Base-by-base conservation (phyloP, 2,797 vertebrate genomes). In the Bradypus variegatus region DNA sequence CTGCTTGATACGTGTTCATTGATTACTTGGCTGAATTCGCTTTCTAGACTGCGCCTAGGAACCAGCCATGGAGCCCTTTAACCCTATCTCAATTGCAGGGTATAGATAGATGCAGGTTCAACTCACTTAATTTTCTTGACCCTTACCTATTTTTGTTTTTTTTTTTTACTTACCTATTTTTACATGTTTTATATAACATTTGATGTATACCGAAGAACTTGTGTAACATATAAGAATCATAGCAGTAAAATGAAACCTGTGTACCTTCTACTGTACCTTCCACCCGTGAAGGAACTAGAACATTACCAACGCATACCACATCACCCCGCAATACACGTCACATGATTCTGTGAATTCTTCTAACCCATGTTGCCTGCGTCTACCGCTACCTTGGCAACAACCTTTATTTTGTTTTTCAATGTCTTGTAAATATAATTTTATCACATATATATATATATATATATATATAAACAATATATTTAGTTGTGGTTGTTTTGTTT, bases 401-500 rank as follows among this genome's bases (percentile, higher is more conserved):
- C 53, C 16, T 62, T 88, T n/a, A 65, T 79, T 87, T 91, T 67
- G 55, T 72, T 95, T 87, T 60, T 75, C 16, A 25, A 64, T 89
- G 41, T 75, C 21, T 86, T 90, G 27, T 78, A 81, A n/a, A 50
- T 70, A 65, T 64, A n/a, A 31, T 33, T 69, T 89, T 60, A 62
- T 45, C 76, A 78, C 29, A n/a, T n/a, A n/a, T n/a, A n/a, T n/a
- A n/a, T n/a, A 55, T 64, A 11, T 72, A 45, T 64, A 67, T 38
- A 33, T n/a, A 16, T 69, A 9, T 79, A 21, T 48, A 86, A 78
- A 62, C 53, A 67, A 23, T 41, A 50, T 48, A 58, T 69, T 86
- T 88, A 92, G 80, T 78, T 8, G 25, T 90, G 85, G 60, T 23
- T 53, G 88, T 92, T 93, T 23, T 85, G 70, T 81, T 81, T 72